Conservation (phyloP, 2,888 invertebrate genomes). For the Globia sparganii region DNA sequence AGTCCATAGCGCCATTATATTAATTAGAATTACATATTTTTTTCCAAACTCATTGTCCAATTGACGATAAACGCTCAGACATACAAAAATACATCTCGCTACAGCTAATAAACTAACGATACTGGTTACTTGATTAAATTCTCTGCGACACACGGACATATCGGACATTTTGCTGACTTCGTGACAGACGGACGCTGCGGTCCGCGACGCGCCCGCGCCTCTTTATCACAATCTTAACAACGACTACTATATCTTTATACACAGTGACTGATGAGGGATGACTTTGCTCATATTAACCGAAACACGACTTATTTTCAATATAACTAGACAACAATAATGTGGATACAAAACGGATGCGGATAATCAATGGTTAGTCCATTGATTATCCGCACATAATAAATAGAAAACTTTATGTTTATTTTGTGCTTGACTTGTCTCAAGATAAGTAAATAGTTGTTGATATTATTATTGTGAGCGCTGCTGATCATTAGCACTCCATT, state of each 20-base stretch:
- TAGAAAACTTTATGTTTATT: not conserved
- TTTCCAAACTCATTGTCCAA: conserved; percentile 74
- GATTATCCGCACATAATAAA: not conserved
- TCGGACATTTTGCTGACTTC: conserved; percentile 41
- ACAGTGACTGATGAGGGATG: conserved; percentile 33
- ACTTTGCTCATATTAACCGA: not conserved
- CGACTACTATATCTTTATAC: conserved; percentile 71
- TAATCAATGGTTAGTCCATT: no score
- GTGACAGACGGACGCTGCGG: conserved; percentile 35
- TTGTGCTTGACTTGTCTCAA: not conserved
- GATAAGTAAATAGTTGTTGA: not conserved
- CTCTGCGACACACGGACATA: conserved; percentile 58
- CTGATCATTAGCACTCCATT: conserved; percentile 1
- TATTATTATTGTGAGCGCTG: not conserved
- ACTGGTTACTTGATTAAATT: conserved; percentile 69
- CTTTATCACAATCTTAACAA: conserved; percentile 84
- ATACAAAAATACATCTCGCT: conserved; percentile 89
- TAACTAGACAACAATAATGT: conserved; percentile 30
- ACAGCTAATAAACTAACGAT: conserved; percentile 84
- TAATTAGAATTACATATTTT: conserved; percentile 58
- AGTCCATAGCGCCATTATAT: conserved; percentile 28
- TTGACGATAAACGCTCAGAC: conserved; percentile 81
- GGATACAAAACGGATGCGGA: not conserved
- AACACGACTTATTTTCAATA: not conserved
- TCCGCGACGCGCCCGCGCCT: conserved; percentile 79